Evolutionary conservation across 2,888 invertebrate species (phyloP).

Genomic region (Rhorus exstirpatorius): DNA sequence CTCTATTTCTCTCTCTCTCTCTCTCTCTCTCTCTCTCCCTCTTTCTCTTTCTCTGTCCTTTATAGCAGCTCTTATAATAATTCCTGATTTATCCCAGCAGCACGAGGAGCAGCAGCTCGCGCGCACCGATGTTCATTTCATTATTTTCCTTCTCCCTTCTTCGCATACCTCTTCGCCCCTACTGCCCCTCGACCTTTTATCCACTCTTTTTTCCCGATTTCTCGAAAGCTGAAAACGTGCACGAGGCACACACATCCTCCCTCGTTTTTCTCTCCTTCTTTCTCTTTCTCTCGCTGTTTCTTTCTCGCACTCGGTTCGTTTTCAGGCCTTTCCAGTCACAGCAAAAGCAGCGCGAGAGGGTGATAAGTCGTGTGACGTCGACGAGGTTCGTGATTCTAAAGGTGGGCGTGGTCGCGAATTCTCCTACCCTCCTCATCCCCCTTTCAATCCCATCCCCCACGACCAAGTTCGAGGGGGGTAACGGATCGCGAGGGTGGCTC

Average conservation of each 20-base stretch:
- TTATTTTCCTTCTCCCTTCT: conserved; percentile 81
- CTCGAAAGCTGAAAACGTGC: conserved; percentile 54
- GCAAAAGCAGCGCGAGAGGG: conserved; percentile 79
- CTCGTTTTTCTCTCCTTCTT: conserved; percentile 33
- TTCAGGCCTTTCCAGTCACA: conserved; percentile 65
- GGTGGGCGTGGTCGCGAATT: conserved; percentile 81
- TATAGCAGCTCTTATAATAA: conserved; percentile 83
- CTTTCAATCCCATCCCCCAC: conserved; percentile 61
- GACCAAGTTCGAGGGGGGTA: conserved; percentile 46
- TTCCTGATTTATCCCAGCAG: conserved; percentile 79
- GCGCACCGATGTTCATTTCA: conserved; percentile 85
- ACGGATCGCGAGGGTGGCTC: conserved; percentile 72
- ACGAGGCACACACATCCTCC: conserved; percentile 63
- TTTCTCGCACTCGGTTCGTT: conserved; percentile 43
- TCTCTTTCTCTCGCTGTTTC: conserved; percentile 43
- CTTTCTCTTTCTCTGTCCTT: conserved; percentile 55
- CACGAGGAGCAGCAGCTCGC: conserved; percentile 50
- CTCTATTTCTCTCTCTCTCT: conserved; percentile 27
- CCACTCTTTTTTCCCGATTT: conserved; percentile 51
- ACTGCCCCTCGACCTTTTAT: conserved; percentile 57
- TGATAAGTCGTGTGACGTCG: conserved; percentile 86
- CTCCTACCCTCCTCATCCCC: conserved; percentile 67
- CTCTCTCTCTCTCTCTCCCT: conserved; percentile 41
- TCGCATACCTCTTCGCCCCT: conserved; percentile 44
- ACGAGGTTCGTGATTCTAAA: conserved; percentile 82